phyloP scores from a whole-genome alignment of 2,113 vertebrate genomes.

The Clupea harengus region DNA sequence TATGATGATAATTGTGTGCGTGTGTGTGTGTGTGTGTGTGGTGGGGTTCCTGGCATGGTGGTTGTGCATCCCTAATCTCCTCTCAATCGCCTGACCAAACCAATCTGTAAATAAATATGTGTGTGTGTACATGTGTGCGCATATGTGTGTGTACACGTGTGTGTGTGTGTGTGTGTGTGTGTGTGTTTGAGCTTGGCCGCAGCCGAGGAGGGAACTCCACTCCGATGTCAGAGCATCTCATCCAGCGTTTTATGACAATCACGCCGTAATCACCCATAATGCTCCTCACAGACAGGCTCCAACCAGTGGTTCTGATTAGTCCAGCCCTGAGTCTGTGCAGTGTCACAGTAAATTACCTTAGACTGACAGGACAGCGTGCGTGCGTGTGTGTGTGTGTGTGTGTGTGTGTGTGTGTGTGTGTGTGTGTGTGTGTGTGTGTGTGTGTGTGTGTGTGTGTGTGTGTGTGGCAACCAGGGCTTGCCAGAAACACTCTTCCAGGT shows the following conservation, averaged over 20 bases:
- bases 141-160: constrained; percentile 52
- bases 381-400: constrained; percentile 66
- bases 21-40: constrained; percentile 46
- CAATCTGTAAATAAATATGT: constrained; percentile 74
- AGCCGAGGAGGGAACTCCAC: constrained; percentile 52
- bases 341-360: constrained; percentile 94
- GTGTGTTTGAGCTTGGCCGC: constrained; percentile 56
- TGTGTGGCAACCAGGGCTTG: constrained; percentile 61
- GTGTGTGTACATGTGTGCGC: constrained; percentile 37
- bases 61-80: constrained; percentile 65
- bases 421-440: constrained; percentile 1
- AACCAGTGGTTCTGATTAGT: constrained; percentile 97
- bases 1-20: not conserved
- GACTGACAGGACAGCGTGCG: constrained; percentile 87
- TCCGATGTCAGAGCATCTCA: constrained; percentile 64
- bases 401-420: not conserved
- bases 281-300: constrained; percentile 67
- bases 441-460: constrained; percentile 57
- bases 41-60: constrained; percentile 62
- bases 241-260: constrained; percentile 78
- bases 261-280: constrained; percentile 93
- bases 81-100: constrained; percentile 54
- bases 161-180: constrained; percentile 35
- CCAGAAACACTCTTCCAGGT: too few species aligned
- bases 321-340: constrained; percentile 87